Evolutionary conservation across 2,113 vertebrate genomes (phyloP), one percentile per base, ranked within the genome.

Genomic region (Stomatorhinus ivindoensis): DNA sequence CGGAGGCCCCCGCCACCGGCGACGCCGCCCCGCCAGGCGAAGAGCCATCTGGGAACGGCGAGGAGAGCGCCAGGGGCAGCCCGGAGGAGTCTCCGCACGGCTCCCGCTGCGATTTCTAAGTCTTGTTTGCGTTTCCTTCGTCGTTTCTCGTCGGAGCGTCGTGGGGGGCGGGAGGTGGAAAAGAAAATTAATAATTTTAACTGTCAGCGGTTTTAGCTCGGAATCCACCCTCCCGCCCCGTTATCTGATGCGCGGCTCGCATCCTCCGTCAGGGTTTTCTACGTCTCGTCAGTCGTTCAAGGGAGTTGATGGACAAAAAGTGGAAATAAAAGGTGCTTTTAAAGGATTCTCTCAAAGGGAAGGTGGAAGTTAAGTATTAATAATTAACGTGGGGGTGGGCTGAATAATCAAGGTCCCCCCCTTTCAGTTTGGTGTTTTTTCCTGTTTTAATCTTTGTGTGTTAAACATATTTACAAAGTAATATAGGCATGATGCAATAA

Each of bases 401-500:
- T 88, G 91, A 94, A 93, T 95, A 96, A 95, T 96, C 95, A 95
- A 94, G 94, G 93, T 94, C 93, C 82, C 91, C 80, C 92, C 90
- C 31, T 87, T 88, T 93, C 92, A 91, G 92, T 94, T 94, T 90
- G 93, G 89, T 94, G 92, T 89, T 87, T 89, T 87, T 35, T 94
- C 46, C 85, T 88, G 92, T 93, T 91, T 94, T 90, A 88, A 95
- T 95, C 94, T 95, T 95, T 95, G 95, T 94, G 93, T 95, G 95
- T 96, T 95, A 94, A 95, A 94, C 94, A 94, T 96, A 96, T 95
- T 95, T 95, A 95, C 95, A 95, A 94, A 96, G 95, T 95, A 95
- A 96, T 96, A 95, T 95, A 96, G 95, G 95, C 96, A 96, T 96
- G 96, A 96, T 96, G 96, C 95, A 96, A 96, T 96, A 96, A 89